Percentiles rank a stretch among this genome's conserved stretches.
Conservation (phyloP, 2,113 vertebrate species). For the Oreochromis niloticus region DNA sequence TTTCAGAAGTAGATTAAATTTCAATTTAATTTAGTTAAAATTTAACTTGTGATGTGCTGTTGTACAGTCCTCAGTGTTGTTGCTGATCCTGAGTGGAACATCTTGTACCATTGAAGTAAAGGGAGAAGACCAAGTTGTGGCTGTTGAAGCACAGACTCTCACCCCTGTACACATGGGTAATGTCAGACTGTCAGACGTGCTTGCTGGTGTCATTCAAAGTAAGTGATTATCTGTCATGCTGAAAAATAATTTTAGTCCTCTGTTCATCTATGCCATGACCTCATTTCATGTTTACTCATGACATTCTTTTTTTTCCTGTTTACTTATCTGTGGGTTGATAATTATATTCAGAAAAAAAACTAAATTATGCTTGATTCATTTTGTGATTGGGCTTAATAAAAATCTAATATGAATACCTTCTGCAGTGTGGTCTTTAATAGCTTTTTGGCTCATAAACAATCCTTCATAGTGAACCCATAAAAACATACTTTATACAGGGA, state of each 20-base stretch:
- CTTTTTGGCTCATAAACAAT: neutral
- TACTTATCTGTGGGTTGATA: neutral
- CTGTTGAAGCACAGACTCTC: constrained; percentile 76
- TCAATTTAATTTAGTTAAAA: neutral
- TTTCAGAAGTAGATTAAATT: neutral
- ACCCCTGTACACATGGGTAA: constrained; percentile 80
- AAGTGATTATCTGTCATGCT: neutral
- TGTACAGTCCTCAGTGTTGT: constrained; percentile 82
- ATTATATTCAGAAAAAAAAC: neutral
- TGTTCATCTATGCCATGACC: neutral
- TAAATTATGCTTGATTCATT: neutral
- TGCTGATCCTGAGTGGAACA: constrained; percentile 77
- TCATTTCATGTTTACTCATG: neutral
- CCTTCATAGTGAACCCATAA: neutral
- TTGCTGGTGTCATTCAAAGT: constrained; percentile 75
- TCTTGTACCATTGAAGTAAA: constrained; percentile 77
- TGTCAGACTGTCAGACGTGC: constrained; percentile 77
- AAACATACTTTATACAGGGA: neutral
- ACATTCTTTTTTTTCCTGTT: neutral
- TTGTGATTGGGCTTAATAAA: neutral
- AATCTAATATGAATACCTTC: neutral
- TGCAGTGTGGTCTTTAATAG: neutral
- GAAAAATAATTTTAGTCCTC: neutral
- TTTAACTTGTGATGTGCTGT: neutral
- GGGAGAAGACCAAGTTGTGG: constrained; percentile 81